Evolutionary conservation across 1,140 invertebrate genomes (phyloP), one percentile per base, ranked within the genome.

Genomic region (Plectus sambesii): DNA sequence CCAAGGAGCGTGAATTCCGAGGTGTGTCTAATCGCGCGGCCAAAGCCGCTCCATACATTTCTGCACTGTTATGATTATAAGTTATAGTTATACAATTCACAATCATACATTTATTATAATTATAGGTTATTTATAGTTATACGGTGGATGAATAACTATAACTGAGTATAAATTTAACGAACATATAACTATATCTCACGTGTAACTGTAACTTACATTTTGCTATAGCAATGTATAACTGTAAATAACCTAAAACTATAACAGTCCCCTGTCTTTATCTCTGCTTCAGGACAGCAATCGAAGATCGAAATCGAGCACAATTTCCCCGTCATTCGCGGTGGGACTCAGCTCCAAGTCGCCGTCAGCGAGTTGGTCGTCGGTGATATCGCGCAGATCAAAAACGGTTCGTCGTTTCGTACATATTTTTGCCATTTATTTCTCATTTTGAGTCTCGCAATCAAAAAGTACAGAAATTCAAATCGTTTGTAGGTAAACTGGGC

Each of bases 301-400:
- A 83, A 90, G 72, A 98, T 99, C 74, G 92, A 97, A 75, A 86
- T 87, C 68, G 93, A 98, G 75, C 90, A 98, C 73, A 92, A 89
- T 74, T 96, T 98, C 77, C 81, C 87, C 39, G 90, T 96, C 53
- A 92, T 98, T 65, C 80, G 93, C 55, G 81, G 82, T 64, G 82
- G 79, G 48, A 84, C 93, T 74, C 83, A 90, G 38, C 82, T 84
- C 61, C 87, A 97, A 76, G 82, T 99, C 65, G 82, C 84, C 51
- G 92, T 98, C 58, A 85, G 85, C 59, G 92, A 98, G 58, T 85
- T 99, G 68, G 87, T 97, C 58, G 92, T 96, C 55, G 93, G 93
- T 55, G 93, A 99, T 78, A 90, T 99, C 73, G 94, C 89, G 74
- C 90, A 83, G 74, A 66, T 75, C 48, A 76, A 77, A 72, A 76